Base-by-base conservation (phyloP, 2,797 vertebrate species). In the Bradypus variegatus region DNA sequence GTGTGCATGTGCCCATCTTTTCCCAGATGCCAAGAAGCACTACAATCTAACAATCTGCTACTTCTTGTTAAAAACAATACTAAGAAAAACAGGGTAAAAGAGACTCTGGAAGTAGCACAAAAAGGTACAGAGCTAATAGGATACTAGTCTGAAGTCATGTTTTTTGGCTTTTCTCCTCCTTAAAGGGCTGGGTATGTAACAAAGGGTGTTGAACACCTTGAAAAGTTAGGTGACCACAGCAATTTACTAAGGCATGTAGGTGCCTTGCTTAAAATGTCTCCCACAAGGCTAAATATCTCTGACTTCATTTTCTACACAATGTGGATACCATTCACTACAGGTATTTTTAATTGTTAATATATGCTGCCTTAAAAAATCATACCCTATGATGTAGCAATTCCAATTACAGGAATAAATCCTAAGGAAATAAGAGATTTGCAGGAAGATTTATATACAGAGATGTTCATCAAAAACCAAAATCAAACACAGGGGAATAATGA, bases 41-140 rank as follows among this genome's bases (percentile, higher is more conserved):
- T 77, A 58, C 8, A 67, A 84, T 58, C 36, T 79, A 94, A 82
- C 45, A 92, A 89, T 31, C n/a, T 65, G 48, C 29, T 89, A 50
- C 60, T 88, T 91, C 33, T 92, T 92, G 70, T 50, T 89, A 81
- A 94, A 92, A 95, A 86, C 48, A 93, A 90, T 84, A 91, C 82
- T 70, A 92, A 89, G 65, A 94, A 45, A 81, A 93, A 89, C 33
- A 38, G 25, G 36, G 48, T 85, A 58, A 50, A 76, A 38, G n/a
- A 89, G 70, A 85, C 18, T 41, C 48, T 70, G 73, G 60, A 85
- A 76, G 45, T 67, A 88, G 58, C 29, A 86, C 21, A 86, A 93
- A 90, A 90, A 81, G 48, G 27, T 50, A 91, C 29, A 91, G 62
- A 29, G 5, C 41, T 83, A 87, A 72, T 6, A 92, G 9, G 36